These are phyloP conservation scores for Pterophyllum scalare DNA, from an alignment of 2,113 vertebrate genomes.

Conservation along the genomic window DNA sequence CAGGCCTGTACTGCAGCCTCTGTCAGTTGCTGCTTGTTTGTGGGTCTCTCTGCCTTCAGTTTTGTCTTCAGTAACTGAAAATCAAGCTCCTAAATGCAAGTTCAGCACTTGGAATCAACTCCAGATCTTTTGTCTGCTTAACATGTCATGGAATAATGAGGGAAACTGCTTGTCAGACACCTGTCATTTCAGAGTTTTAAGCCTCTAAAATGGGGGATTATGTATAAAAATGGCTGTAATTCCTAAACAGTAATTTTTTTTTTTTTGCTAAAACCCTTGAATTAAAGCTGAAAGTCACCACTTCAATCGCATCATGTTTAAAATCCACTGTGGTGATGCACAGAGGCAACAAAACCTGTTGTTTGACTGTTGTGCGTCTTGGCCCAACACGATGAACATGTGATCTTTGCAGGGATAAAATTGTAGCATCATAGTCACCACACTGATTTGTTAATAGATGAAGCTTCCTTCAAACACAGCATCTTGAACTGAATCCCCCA, in stretches of 20 bases:
- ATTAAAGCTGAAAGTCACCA: not conserved
- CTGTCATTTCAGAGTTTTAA: not conserved
- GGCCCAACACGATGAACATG: not conserved
- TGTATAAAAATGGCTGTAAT: not conserved
- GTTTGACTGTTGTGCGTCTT: not conserved
- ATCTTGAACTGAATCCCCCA: not conserved
- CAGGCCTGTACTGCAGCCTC: too few species aligned
- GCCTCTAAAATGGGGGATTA: not conserved
- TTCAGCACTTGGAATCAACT: too few species aligned
- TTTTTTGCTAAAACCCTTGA: not conserved
- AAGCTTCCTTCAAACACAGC: not conserved
- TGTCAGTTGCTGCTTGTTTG: not conserved
- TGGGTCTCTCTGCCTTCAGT: not conserved
- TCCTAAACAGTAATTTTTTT: not conserved
- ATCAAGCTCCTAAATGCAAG: not conserved
- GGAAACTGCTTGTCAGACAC: not conserved
- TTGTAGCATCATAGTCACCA: not conserved
- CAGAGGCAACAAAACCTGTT: not conserved
- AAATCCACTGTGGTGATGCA: not conserved
- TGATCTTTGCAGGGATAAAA: not conserved
- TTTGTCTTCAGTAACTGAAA: slow-evolving; percentile 4
- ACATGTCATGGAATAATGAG: not conserved
- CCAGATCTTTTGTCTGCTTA: not conserved
- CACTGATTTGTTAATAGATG: not conserved
- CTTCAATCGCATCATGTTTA: not conserved